Percentiles rank a stretch among this genome's conserved stretches.
Evolutionary conservation across 2,888 invertebrate genomes (phyloP).

Genomic region (Hydroisotoma schaefferi): DNA sequence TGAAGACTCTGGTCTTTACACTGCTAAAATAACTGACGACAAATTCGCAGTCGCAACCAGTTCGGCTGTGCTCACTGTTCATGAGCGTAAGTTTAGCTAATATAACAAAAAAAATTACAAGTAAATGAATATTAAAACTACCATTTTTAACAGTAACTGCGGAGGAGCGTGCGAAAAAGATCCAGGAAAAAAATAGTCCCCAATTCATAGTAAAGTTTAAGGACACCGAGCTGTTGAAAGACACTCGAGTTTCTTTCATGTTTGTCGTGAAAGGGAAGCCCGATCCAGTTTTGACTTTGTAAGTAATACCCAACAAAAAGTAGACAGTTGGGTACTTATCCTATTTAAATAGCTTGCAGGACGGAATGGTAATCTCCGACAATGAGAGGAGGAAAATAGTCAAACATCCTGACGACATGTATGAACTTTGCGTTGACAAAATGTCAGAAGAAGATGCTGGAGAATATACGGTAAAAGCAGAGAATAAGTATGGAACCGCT

Average conservation of each 20-base stretch:
- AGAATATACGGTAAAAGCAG: constrained; percentile 15
- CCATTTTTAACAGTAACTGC: constrained; percentile 59
- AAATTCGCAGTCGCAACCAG: constrained; percentile 62
- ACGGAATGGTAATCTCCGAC: constrained; percentile 53
- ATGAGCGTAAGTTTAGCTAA: constrained; percentile 64
- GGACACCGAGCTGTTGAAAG: constrained; percentile 81
- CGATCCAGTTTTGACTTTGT: constrained; percentile 87
- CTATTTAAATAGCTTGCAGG: neutral
- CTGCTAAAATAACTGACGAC: constrained; percentile 77
- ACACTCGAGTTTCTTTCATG: constrained; percentile 65
- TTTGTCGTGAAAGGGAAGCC: constrained; percentile 83
- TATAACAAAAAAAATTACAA: constrained; percentile 5
- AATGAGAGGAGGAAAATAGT: neutral
- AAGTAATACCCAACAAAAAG: constrained; percentile 54
- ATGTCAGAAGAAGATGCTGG: constrained; percentile 77
- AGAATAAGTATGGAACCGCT: constrained; percentile 23
- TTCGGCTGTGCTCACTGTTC: constrained; percentile 81
- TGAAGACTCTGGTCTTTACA: constrained; percentile 80
- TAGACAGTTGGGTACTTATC: neutral
- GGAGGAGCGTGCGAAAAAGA: constrained; percentile 67
- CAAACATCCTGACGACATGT: constrained; percentile 51
- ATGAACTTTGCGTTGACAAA: constrained; percentile 80
- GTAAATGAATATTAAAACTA: neutral
- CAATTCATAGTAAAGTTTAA: constrained; percentile 79
- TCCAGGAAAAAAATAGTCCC: constrained; percentile 67